Base-by-base conservation (phyloP, 2,888 invertebrate species). In the Apodemia duryi region DNA sequence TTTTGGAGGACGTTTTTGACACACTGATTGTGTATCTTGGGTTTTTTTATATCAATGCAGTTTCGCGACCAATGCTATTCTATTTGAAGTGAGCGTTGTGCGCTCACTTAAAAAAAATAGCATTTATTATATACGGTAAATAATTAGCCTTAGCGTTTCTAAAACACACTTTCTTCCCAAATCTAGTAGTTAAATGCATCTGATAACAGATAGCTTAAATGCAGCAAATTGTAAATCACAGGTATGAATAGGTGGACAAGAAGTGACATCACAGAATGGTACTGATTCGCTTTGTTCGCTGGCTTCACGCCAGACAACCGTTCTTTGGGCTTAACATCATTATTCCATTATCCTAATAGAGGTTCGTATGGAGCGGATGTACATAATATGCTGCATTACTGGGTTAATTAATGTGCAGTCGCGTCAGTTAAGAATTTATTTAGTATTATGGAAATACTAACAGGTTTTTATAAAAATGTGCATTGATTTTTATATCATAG, bases 311-410 rank as follows among this genome's bases (percentile, higher is more conserved):
- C 85, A 83, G 81, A 75, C 76, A 76, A 69, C 77, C 78, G 82
- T 85, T 84, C 82, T 84, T 83, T 80, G 77, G 77, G 78, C 78
- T 78, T 77, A 79, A 85, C 84, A 86, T 77, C 77, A 80, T 80
- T 80, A 84, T 84, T 81, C 85, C 84, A 88, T 87, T 88, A 87
- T 82, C 77, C 76, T 83, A 79, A 83, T 82, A 84, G 79, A 76
- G 74, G 74, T 74, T 75, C 76, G 78, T 76, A 73, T 75, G 71
- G 74, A 75, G 70, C 75, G 78, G 76, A 76, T 76, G 73, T 70
- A 74, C 72, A 73, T 71, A 72, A 75, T 79, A 77, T 67, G 65
- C 65, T 64, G 63, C 64, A 75, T 77, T 76, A 76, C 74, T 77
- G 74, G 78, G 81, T 77, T 85, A 84, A 84, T 83, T 79, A 84